These are phyloP conservation scores for Dioctria linearis DNA, from an alignment of 2,888 invertebrate genomes.

Conservation along the genomic window DNA sequence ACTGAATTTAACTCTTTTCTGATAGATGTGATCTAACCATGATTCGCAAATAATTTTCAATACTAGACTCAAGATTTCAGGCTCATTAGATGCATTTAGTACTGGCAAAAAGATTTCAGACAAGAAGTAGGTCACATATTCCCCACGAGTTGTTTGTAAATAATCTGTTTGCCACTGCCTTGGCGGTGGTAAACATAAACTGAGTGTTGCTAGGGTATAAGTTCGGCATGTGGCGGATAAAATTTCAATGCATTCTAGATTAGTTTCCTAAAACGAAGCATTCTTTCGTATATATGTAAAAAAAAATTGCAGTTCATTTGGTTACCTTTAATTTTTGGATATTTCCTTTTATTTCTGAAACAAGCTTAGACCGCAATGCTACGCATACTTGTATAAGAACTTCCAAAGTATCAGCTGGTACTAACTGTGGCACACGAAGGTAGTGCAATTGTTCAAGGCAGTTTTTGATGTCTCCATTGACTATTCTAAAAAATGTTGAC, in stretches of 20 bases:
- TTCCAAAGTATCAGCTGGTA: slow-evolving; percentile 74
- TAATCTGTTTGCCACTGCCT: slow-evolving; percentile 77
- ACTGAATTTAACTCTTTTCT: slow-evolving; percentile 86
- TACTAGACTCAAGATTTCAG: slow-evolving; percentile 82
- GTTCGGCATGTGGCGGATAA: slow-evolving; percentile 84
- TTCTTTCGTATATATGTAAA: no score
- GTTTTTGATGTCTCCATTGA: slow-evolving; percentile 77
- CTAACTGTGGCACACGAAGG: slow-evolving; percentile 68
- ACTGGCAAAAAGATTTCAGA: slow-evolving; percentile 85
- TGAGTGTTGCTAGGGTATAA: slow-evolving; percentile 84
- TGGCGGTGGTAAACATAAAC: slow-evolving; percentile 84
- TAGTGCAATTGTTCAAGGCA: slow-evolving; percentile 77
- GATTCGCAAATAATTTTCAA: slow-evolving; percentile 88
- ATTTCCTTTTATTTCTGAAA: slow-evolving; percentile 84
- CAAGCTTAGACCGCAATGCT: slow-evolving; percentile 84
- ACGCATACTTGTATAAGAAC: slow-evolving; percentile 86
- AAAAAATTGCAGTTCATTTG: no score
- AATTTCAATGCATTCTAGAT: slow-evolving; percentile 80
- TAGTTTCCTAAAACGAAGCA: slow-evolving; percentile 75
- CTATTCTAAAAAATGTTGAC: slow-evolving; percentile 80
- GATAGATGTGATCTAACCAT: slow-evolving; percentile 89
- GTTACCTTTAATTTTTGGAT: slow-evolving; percentile 81
- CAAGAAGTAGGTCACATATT: slow-evolving; percentile 82
- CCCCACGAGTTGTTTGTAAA: slow-evolving; percentile 72
- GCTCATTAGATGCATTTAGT: slow-evolving; percentile 82